Percentiles rank a stretch among this genome's conserved stretches.
These are phyloP conservation scores for Drosophila koepferae DNA, from an alignment of 2,888 invertebrate genomes.

Conservation along the genomic window DNA sequence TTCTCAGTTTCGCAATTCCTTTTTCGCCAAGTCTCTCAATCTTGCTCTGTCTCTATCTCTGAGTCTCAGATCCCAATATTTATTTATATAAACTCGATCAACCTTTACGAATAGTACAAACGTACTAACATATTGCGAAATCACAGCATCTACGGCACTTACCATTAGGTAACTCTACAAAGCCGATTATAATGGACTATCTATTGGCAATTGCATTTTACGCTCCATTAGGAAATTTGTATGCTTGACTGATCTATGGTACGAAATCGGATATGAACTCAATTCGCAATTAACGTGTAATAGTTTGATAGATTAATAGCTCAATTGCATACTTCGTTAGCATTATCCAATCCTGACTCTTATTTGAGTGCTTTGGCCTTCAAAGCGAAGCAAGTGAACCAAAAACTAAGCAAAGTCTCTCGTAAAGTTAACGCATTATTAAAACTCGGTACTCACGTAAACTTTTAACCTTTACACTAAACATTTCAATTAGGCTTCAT, in stretches of 20 bases:
- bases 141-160: neutral
- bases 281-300: neutral
- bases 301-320: neutral
- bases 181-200: neutral
- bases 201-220: neutral
- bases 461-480: conserved; percentile 12
- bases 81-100: too few species aligned
- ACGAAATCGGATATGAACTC: neutral
- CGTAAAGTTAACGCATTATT: neutral
- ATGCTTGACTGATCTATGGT: neutral
- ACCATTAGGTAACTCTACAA: neutral
- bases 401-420: neutral
- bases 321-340: neutral
- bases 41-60: too few species aligned
- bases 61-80: too few species aligned
- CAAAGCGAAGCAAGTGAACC: neutral
- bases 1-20: too few species aligned
- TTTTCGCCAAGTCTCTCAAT: too few species aligned
- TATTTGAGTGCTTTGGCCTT: neutral
- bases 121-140: too few species aligned
- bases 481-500: conserved; percentile 5
- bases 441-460: conserved; percentile 5
- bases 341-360: too few species aligned
- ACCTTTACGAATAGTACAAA: too few species aligned
- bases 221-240: neutral